Percentiles rank a stretch among this genome's conserved stretches.
Evolutionary conservation across 2,888 invertebrate species (phyloP).

Genomic region (Slavum lentiscoides): DNA sequence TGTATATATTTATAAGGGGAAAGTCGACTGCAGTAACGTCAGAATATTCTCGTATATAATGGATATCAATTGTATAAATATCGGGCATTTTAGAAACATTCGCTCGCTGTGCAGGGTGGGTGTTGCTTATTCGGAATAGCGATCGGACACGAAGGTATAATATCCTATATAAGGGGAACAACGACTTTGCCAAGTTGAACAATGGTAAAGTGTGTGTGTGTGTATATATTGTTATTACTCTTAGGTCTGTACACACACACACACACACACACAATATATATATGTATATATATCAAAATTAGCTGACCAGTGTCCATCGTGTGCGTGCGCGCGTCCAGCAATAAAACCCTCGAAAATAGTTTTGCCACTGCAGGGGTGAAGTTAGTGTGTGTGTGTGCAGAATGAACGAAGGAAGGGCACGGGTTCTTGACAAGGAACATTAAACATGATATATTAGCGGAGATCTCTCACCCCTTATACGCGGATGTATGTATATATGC

Average conservation of each 20-base stretch:
- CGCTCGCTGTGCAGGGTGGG: neutral
- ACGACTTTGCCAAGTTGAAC: slow-evolving; percentile 4
- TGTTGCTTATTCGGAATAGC: slow-evolving; percentile 23
- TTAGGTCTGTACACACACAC: neutral
- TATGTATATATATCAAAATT: slow-evolving; percentile 37
- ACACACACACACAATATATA: too few species aligned
- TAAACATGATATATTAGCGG: slow-evolving; percentile 51
- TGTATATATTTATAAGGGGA: neutral
- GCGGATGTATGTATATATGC: neutral
- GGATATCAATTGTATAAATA: slow-evolving; percentile 35
- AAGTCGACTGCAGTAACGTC: slow-evolving; percentile 4
- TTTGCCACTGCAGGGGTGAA: slow-evolving; percentile 2
- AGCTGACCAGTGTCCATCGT: slow-evolving; percentile 49
- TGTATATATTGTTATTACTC: neutral
- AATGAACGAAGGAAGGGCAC: slow-evolving; percentile 3
- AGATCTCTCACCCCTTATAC: neutral
- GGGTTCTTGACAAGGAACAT: slow-evolving; percentile 49
- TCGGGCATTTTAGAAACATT: slow-evolving; percentile 19
- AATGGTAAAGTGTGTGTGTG: slow-evolving; percentile 1
- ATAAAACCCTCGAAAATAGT: slow-evolving; percentile 51
- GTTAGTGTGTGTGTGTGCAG: neutral
- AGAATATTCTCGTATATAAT: slow-evolving; percentile 23
- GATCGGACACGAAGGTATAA: slow-evolving; percentile 34
- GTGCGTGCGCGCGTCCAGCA: slow-evolving; percentile 25
- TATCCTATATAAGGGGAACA: neutral